Evolutionary conservation across 2,797 vertebrate genomes (phyloP).

Genomic region (Arctocebus calabarensis): DNA sequence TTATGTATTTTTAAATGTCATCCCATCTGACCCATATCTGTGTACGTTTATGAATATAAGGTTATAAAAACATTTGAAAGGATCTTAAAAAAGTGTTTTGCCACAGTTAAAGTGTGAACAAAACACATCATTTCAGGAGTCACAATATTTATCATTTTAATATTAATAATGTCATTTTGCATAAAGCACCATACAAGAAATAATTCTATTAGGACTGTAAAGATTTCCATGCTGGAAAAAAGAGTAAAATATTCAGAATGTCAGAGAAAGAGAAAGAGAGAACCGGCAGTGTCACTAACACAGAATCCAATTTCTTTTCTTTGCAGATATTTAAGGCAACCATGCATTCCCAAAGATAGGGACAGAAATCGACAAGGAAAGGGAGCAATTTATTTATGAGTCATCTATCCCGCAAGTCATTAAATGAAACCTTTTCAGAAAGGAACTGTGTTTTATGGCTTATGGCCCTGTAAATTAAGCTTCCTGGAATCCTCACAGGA

Average conservation of each 20-base stretch:
- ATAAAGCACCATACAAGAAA: constrained; percentile 64
- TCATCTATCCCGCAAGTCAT: constrained; percentile 63
- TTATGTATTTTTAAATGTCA: constrained; percentile 63
- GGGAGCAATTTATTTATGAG: constrained; percentile 77
- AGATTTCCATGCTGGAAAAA: constrained; percentile 63
- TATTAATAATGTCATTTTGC: constrained; percentile 74
- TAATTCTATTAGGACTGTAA: constrained; percentile 73
- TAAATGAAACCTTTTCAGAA: constrained; percentile 59
- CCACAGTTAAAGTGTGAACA: constrained; percentile 71
- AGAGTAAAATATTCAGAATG: constrained; percentile 63
- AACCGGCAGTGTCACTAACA: constrained; percentile 59
- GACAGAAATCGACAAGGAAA: constrained; percentile 79
- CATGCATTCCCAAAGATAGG: constrained; percentile 77
- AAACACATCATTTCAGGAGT: constrained; percentile 66
- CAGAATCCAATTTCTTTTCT: constrained; percentile 80
- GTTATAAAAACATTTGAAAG: constrained; percentile 62
- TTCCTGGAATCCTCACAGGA: constrained; percentile 59
- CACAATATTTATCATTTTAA: constrained; percentile 80
- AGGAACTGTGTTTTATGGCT: constrained; percentile 45
- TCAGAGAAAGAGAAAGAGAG: constrained; percentile 70
- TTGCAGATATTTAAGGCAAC: constrained; percentile 81
- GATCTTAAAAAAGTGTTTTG: constrained; percentile 71
- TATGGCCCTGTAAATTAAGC: constrained; percentile 63
- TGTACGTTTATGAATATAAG: constrained; percentile 40
- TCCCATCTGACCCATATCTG: constrained; percentile 59